Base-by-base conservation (phyloP, 2,888 invertebrate species). In the Nebria salina region DNA sequence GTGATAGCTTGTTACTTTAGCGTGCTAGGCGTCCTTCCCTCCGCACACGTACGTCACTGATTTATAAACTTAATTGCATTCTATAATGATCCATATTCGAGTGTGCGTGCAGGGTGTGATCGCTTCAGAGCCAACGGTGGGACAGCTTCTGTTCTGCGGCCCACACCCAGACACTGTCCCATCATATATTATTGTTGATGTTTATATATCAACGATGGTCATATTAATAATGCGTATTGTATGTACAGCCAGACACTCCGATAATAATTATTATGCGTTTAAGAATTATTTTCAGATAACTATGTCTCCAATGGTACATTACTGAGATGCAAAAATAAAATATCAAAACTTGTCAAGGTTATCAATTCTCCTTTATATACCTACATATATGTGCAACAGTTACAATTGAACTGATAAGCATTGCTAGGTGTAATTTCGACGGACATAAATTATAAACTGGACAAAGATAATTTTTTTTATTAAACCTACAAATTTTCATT, bases 181-280 rank as follows among this genome's bases (percentile, higher is more conserved):
- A 75, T 79, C 79, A 74, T 79, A 79, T 74, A 79, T 79, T 79
- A 79, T 75, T 79, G 75, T 79, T 79, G 79, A 79, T 79, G 79
- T 79, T 79, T 79, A 79, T 79, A 79, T 79, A 79, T 79, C 79
- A 74, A 78, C 78, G 73, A 79, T 74, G 78, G n/a, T 5, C 66
- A 70, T 54, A 79, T 79, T 79, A 79, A 75, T 79, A 79, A 75
- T 79, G 68, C 73, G 65, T 68, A n/a, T 20, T 6, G 25, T 70
- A 54, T 54, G 54, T 54, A 54, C 54, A 2, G 54, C 54, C 54
- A 54, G 54, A 54, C 54, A 54, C 54, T 54, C 54, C 54, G 54
- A 54, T 54, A 54, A 54, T 54, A 54, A 54, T 54, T 54, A 54
- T 54, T 54, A 54, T 54, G 54, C 54, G 54, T 54, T 11, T 54